Percentiles rank a stretch among this genome's conserved stretches.
phyloP scores from a whole-genome alignment of 2,888 invertebrate genomes.

The Teleiodes luculella region DNA sequence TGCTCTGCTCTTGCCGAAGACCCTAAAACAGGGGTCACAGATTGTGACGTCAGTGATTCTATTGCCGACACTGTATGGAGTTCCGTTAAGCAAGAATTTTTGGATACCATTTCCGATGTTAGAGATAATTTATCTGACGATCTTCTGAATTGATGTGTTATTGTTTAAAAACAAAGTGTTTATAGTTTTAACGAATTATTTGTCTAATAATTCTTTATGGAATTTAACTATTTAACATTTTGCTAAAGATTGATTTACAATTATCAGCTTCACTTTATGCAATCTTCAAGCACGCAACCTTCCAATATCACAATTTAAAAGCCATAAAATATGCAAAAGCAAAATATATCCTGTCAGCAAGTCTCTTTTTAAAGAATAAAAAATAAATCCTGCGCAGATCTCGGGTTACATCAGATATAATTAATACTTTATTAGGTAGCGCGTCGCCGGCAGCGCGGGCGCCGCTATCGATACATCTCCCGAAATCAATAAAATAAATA shows the following conservation, averaged over 20 bases:
- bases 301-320: background rate
- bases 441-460: background rate
- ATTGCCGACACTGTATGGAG: too few relatives aligned
- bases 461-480: constrained; percentile 50
- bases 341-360: constrained; percentile 11
- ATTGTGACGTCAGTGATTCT: too few relatives aligned
- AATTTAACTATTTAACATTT: too few relatives aligned
- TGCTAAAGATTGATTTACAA: too few relatives aligned
- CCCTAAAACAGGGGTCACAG: constrained; percentile 40
- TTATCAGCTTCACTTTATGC: too few relatives aligned
- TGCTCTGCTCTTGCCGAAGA: constrained; percentile 55
- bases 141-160: too few relatives aligned
- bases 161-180: too few relatives aligned
- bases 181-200: too few relatives aligned
- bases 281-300: background rate
- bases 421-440: constrained; percentile 21
- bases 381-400: constrained; percentile 3
- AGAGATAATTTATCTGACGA: too few relatives aligned
- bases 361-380: background rate
- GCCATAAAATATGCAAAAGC: constrained; percentile 4
- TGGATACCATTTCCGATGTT: too few relatives aligned
- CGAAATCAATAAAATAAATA: constrained; percentile 51
- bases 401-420: constrained; percentile 17
- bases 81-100: too few relatives aligned
- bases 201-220: too few relatives aligned